These are phyloP conservation scores for Rhodophaea formosa DNA, from an alignment of 2,888 invertebrate species.

Conservation along the genomic window DNA sequence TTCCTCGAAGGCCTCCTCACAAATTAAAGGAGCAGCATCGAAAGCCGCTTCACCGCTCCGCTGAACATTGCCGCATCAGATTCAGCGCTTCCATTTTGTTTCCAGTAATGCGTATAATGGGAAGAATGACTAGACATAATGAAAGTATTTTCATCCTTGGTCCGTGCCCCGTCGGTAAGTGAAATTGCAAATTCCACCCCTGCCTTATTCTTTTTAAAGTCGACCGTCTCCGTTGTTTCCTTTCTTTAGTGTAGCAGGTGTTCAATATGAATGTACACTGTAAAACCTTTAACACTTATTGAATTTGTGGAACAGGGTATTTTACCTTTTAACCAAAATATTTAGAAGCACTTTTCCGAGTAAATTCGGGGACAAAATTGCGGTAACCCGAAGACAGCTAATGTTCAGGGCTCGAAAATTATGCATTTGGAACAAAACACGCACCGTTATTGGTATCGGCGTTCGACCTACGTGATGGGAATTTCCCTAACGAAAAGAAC, in stretches of 20 bases:
- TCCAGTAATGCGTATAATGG: conserved; percentile 49
- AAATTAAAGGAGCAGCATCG: conserved; percentile 27
- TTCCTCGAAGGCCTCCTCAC: conserved; percentile 23
- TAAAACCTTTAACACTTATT: neutral
- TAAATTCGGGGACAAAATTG: conserved; percentile 28
- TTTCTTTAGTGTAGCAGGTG: conserved; percentile 4
- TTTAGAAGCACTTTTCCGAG: neutral
- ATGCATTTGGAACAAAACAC: conserved; percentile 48
- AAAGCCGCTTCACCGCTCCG: conserved; percentile 34
- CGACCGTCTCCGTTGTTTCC: neutral
- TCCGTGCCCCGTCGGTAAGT: conserved; percentile 5
- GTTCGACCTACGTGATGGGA: conserved; percentile 52
- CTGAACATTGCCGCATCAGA: conserved; percentile 32
- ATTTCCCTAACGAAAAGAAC: conserved; percentile 40
- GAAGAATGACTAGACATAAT: conserved; percentile 49
- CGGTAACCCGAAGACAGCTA: conserved; percentile 23
- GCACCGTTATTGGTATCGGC: conserved; percentile 51
- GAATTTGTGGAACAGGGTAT: neutral
- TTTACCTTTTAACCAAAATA: neutral
- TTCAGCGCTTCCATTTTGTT: conserved; percentile 46
- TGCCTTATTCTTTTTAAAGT: conserved; percentile 1
- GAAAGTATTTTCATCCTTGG: conserved; percentile 28
- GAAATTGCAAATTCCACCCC: conserved; percentile 18
- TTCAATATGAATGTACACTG: neutral
- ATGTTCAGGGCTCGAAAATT: conserved; percentile 29